Evolutionary conservation across 2,888 invertebrate genomes (phyloP).

Genomic region (Zygaena filipendulae): DNA sequence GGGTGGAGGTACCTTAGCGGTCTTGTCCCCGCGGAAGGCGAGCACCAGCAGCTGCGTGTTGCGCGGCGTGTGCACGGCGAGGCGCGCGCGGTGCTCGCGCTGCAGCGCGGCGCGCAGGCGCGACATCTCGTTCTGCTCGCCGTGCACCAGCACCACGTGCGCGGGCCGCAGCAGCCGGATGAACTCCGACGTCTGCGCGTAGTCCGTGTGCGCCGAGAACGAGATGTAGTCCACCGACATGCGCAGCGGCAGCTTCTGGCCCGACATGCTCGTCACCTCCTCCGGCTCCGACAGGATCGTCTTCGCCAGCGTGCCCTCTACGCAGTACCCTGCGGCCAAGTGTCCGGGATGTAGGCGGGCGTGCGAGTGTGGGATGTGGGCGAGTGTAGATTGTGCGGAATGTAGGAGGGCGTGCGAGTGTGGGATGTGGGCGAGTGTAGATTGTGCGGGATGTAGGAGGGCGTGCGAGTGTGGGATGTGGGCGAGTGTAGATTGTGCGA

Average conservation of each 20-base stretch:
- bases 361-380: too few relatives aligned
- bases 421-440: too few relatives aligned
- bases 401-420: too few relatives aligned
- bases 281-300: conserved; percentile 97
- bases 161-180: conserved; percentile 94
- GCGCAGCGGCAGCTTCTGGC: conserved; percentile 94
- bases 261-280: conserved; percentile 94
- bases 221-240: conserved; percentile 99
- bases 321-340: conserved; percentile 78
- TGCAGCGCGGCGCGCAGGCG: conserved; percentile 93
- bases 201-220: conserved; percentile 99
- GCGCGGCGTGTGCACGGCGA: conserved; percentile 93
- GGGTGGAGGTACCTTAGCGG: conserved; percentile 82
- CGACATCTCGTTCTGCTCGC: conserved; percentile 99
- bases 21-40: conserved; percentile 97
- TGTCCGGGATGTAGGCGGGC: conserved; percentile 2
- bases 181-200: conserved; percentile 97
- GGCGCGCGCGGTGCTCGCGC: conserved; percentile 92
- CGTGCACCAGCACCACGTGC: conserved; percentile 97
- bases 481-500: too few relatives aligned
- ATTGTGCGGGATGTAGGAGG: too few relatives aligned
- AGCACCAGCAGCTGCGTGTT: conserved; percentile 95
- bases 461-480: too few relatives aligned
- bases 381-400: too few relatives aligned
- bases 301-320: conserved; percentile 91